Conservation (phyloP, 2,113 vertebrate genomes). For the Chelonoidis abingdonii region DNA sequence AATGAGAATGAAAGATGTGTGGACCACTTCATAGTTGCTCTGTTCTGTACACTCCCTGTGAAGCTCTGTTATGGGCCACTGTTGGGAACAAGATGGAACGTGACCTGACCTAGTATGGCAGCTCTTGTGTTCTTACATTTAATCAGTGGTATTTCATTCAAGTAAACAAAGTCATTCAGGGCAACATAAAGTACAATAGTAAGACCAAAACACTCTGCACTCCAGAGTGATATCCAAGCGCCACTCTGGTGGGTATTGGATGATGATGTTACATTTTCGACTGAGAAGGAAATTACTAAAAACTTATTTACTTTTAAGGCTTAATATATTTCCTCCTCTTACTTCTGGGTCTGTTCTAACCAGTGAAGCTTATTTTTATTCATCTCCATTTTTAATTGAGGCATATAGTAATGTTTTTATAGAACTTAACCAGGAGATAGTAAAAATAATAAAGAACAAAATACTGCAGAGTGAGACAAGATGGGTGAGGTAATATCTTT, state of each 20-base stretch:
- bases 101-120: neutral
- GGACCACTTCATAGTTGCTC: neutral
- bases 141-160: neutral
- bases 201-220: rapidly evolving
- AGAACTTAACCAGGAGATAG: neutral
- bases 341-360: neutral
- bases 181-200: neutral
- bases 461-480: neutral
- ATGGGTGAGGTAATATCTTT: neutral
- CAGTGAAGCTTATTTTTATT: neutral
- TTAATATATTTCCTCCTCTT: neutral
- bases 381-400: neutral
- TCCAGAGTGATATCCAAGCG: neutral
- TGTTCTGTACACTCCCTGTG: neutral
- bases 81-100: neutral
- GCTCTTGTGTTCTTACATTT: neutral
- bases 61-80: neutral
- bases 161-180: neutral
- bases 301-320: neutral
- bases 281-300: neutral
- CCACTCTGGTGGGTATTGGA: neutral
- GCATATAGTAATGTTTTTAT: neutral
- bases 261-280: neutral
- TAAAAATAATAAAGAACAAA: neutral
- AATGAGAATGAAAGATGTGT: neutral